Evolutionary conservation across 2,113 vertebrate species (phyloP).

Genomic region (Formicarius rufipectus): DNA sequence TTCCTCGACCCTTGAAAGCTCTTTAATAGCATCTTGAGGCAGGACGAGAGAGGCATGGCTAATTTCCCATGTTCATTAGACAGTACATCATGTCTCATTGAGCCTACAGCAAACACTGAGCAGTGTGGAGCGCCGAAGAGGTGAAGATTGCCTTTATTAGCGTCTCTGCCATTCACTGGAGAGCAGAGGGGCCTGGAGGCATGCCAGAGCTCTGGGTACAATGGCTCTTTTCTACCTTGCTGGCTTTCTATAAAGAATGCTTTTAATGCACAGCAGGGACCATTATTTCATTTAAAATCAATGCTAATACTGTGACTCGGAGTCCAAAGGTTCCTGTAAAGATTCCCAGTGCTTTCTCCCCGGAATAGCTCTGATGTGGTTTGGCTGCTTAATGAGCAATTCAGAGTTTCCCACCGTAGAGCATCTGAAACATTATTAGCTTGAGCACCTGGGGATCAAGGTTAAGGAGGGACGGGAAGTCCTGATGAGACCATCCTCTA

Average conservation of each 20-base stretch:
- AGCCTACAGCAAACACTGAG: conserved; percentile 9
- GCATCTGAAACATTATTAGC: conserved; percentile 39
- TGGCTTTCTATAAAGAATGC: conserved; percentile 63
- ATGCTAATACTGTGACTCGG: conserved; percentile 64
- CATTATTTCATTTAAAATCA: conserved; percentile 70
- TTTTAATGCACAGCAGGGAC: conserved; percentile 61
- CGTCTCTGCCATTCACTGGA: conserved; percentile 12
- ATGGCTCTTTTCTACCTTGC: conserved; percentile 63
- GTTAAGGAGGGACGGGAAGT: conserved; percentile 48
- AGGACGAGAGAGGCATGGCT: conserved; percentile 44
- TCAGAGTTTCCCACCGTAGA: conserved; percentile 50
- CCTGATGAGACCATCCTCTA: conserved; percentile 43
- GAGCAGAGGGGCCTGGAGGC: conserved; percentile 51
- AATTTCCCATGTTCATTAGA: conserved; percentile 55
- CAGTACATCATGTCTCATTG: conserved; percentile 55
- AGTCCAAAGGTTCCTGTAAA: conserved; percentile 68
- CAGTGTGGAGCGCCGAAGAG: neutral
- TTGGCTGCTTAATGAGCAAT: conserved; percentile 62
- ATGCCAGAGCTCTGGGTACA: conserved; percentile 45
- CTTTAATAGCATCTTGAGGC: conserved; percentile 44
- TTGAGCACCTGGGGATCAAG: conserved; percentile 37
- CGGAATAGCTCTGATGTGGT: conserved; percentile 62
- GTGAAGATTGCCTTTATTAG: conserved; percentile 65
- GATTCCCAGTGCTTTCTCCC: conserved; percentile 53
- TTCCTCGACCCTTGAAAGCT: conserved; percentile 6